Percentiles rank a stretch among this genome's conserved stretches.
Evolutionary conservation across 2,888 invertebrate genomes (phyloP).

Genomic region (Palloptera scutellata): DNA sequence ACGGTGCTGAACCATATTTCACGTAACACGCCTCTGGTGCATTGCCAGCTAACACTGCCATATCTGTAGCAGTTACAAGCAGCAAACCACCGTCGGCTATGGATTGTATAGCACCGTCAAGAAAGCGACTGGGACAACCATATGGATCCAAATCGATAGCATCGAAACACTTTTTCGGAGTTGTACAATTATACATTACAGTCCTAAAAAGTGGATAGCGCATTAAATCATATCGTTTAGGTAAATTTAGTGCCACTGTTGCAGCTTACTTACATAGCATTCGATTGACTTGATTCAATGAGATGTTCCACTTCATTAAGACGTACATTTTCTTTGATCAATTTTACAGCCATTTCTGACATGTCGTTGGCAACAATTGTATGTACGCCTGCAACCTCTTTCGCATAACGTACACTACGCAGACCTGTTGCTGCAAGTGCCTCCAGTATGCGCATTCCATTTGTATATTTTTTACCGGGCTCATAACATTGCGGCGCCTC

Average conservation of each 20-base stretch:
- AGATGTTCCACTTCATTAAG: constrained; percentile 71
- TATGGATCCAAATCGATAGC: constrained; percentile 97
- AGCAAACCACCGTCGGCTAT: constrained; percentile 84
- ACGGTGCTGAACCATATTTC: constrained; percentile 92
- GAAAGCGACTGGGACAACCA: constrained; percentile 91
- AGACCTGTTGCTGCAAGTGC: constrained; percentile 96
- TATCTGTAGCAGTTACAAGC: constrained; percentile 96
- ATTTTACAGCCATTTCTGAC: constrained; percentile 82
- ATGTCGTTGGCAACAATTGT: constrained; percentile 92
- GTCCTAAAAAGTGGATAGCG: constrained; percentile 67
- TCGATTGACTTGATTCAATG: constrained; percentile 79
- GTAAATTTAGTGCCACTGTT: background rate
- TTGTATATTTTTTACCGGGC: constrained; percentile 52
- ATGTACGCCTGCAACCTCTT: constrained; percentile 85
- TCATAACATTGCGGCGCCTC: constrained; percentile 32
- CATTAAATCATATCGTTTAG: background rate
- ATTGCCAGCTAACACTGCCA: constrained; percentile 95
- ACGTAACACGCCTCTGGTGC: constrained; percentile 91
- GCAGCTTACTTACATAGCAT: constrained; percentile 79
- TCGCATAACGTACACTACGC: constrained; percentile 94
- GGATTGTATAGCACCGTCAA: constrained; percentile 88
- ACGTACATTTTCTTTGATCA: constrained; percentile 78
- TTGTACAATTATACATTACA: constrained; percentile 83
- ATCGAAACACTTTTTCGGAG: constrained; percentile 75
- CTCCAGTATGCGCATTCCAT: constrained; percentile 76